phyloP scores from a whole-genome alignment of 2,113 vertebrate genomes.

The Perca flavescens region DNA sequence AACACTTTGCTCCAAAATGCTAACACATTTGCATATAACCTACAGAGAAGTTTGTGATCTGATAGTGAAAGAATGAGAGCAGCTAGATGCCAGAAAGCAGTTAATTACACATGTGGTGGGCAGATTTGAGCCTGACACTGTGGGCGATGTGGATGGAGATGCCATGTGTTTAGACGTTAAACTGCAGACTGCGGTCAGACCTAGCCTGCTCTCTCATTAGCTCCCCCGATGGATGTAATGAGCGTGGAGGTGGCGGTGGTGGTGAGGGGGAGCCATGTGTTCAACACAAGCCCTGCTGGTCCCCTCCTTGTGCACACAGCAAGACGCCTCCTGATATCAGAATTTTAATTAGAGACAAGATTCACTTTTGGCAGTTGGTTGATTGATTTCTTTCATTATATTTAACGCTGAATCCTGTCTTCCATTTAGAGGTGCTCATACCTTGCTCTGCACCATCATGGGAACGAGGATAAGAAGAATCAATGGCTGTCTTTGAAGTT shows the following conservation, averaged over 20 bases:
- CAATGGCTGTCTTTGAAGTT: slow-evolving; percentile 71
- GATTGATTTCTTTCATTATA: slow-evolving; percentile 63
- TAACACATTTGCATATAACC: slow-evolving; percentile 45
- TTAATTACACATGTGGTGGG: slow-evolving; percentile 83
- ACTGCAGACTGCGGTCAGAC: slow-evolving; percentile 78
- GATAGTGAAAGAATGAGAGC: slow-evolving; percentile 74
- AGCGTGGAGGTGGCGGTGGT: slow-evolving; percentile 52
- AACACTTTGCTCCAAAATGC: slow-evolving; percentile 49
- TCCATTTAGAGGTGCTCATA: slow-evolving; percentile 60
- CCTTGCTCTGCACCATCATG: slow-evolving; percentile 55
- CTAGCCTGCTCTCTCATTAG: slow-evolving; percentile 78
- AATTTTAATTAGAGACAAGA: slow-evolving; percentile 64
- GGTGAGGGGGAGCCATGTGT: slow-evolving; percentile 56
- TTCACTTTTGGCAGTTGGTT: slow-evolving; percentile 38
- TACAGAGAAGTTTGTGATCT: slow-evolving; percentile 67
- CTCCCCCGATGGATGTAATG: slow-evolving; percentile 72
- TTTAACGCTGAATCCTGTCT: slow-evolving; percentile 42
- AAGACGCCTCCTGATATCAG: slow-evolving; percentile 42
- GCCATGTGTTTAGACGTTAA: slow-evolving; percentile 79
- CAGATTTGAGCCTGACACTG: slow-evolving; percentile 79
- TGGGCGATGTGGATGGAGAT: slow-evolving; percentile 77
- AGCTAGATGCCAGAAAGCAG: slow-evolving; percentile 68
- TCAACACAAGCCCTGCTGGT: slow-evolving; percentile 40
- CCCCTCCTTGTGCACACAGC: slow-evolving; percentile 45
- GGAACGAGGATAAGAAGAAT: slow-evolving; percentile 64